Conservation (phyloP, 2,888 invertebrate genomes). For the Apamea epomidion region DNA sequence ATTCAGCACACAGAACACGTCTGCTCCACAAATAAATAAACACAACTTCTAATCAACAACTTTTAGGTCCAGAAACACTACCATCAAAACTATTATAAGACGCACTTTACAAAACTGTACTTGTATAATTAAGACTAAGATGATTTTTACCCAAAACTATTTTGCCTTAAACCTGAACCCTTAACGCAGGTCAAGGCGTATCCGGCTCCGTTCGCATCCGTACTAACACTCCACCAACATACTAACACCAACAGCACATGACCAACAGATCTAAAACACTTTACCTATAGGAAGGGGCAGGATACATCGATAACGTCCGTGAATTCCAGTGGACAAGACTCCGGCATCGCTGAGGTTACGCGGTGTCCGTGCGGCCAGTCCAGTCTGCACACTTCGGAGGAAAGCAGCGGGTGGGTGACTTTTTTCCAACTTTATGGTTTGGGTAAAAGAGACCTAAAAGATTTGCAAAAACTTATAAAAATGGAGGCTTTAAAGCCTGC, state of each 20-base stretch:
- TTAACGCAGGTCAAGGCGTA: constrained; percentile 42
- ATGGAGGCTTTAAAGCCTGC: neutral
- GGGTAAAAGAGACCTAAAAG: neutral
- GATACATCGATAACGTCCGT: constrained; percentile 95
- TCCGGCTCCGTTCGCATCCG: constrained; percentile 26
- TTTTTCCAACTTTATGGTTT: neutral
- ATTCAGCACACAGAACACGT: neutral
- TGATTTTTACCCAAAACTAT: neutral
- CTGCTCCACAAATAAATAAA: neutral
- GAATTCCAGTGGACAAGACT: constrained; percentile 96
- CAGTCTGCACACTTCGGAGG: constrained; percentile 92
- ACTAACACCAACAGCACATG: constrained; percentile 64
- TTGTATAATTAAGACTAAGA: neutral
- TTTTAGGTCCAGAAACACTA: neutral
- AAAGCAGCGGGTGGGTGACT: constrained; percentile 92
- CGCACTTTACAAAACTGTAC: neutral
- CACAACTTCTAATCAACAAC: neutral
- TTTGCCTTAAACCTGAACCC: constrained; percentile 29
- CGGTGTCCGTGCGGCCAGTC: constrained; percentile 93
- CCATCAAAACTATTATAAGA: neutral
- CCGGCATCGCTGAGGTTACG: constrained; percentile 92
- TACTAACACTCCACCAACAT: constrained; percentile 49
- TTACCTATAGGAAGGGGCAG: constrained; percentile 84
- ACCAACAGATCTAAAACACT: constrained; percentile 65
- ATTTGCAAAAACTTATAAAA: neutral